Evolutionary conservation across 2,888 invertebrate species (phyloP).

Genomic region (Tridacna gigas): DNA sequence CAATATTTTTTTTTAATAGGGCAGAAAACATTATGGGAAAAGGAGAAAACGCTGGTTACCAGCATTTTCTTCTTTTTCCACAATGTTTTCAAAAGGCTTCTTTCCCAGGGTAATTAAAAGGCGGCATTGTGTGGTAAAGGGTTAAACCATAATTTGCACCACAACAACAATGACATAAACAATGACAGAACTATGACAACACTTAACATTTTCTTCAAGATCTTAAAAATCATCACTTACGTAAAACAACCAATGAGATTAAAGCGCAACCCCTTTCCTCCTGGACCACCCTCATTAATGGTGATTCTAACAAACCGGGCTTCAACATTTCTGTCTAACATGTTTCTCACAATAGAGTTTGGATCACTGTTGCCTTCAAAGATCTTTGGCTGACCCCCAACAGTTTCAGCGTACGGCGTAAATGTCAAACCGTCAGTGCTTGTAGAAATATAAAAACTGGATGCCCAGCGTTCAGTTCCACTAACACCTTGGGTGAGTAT

Average conservation of each 20-base stretch:
- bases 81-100: too few relatives aligned
- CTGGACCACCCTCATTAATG: constrained; percentile 62
- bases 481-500: constrained; percentile 77
- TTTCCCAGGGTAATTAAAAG: too few relatives aligned
- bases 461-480: constrained; percentile 69
- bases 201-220: too few relatives aligned
- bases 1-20: too few relatives aligned
- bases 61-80: too few relatives aligned
- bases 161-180: too few relatives aligned
- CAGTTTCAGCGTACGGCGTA: constrained; percentile 57
- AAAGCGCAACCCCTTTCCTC: constrained; percentile 73
- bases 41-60: too few relatives aligned
- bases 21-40: too few relatives aligned
- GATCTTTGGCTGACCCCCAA: constrained; percentile 58
- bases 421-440: constrained; percentile 74
- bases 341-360: constrained; percentile 67
- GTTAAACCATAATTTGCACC: too few relatives aligned
- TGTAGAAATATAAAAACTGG: constrained; percentile 69
- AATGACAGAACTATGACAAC: too few relatives aligned
- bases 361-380: constrained; percentile 73
- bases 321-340: constrained; percentile 69
- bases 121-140: too few relatives aligned
- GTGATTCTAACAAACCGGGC: constrained; percentile 73
- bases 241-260: constrained; percentile 75
- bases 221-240: constrained; percentile 7